Base-by-base conservation (phyloP, 2,113 vertebrate species). In the Struthio camelus region DNA sequence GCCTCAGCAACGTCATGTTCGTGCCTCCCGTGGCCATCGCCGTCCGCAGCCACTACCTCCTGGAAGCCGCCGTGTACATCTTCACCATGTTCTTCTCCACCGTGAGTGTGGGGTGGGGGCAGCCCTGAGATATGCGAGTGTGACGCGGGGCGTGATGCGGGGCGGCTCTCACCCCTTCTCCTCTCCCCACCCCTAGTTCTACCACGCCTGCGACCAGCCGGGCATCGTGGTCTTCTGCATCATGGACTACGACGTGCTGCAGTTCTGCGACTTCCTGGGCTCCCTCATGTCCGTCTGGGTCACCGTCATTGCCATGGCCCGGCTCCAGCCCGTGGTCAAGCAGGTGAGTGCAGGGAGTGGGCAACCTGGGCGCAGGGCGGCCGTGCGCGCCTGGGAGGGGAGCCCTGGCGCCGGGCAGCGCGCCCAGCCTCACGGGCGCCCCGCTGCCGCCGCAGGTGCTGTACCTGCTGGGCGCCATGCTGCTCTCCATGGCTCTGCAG, bases 21-120 rank as follows among this genome's bases (percentile, higher is more conserved):
- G 98, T 99, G 72, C 99, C 99, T 3, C 99, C 99, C 0, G 99
- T 99, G 96, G 98, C 98, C 97, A 98, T 99, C 14, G 99, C 99
- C 25, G 97, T 99, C 76, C 98, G 99, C 66, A 99, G 99, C 96
- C 98, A 99, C 89, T 99, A 99, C 73, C 98, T 99, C 77, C 98
- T 99, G 80, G 99, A 99, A 97, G 99, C 99, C 10, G 99, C 99
- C 0, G 98, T 99, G 96, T 99, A 99, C 96, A 98, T 99, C 94
- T 99, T 99, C 97, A 99, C 99, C 93, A 99, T 99, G 99, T 99
- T 99, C 98, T 99, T 99, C 97, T 99, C 99, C 82, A 99, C 99
- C 15, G 99, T 99, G 96, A 98, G 99, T 67, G 0, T 5, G 4
- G 12, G 2, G 1, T 20, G 24, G 8, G 32, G n/a, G 42, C 0